A percentile compares a stretch with the other conserved stretches of the same genome.
phyloP scores from a whole-genome alignment of 2,888 invertebrate genomes.

The Drosophila anomelani region DNA sequence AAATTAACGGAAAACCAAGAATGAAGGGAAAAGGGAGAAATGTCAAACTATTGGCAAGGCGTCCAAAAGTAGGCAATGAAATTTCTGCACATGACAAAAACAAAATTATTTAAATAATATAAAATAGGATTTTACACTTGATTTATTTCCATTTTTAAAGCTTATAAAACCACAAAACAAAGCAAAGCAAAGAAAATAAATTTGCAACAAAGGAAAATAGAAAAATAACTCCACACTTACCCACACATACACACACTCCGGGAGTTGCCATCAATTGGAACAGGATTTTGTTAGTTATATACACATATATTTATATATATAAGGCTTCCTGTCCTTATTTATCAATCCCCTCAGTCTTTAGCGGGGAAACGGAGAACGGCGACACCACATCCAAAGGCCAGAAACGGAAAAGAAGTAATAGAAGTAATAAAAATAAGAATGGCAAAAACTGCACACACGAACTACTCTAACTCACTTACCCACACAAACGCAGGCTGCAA shows the following conservation, averaged over 20 bases:
- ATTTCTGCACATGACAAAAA: neutral
- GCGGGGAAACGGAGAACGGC: neutral
- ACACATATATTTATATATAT: neutral
- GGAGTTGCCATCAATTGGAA: slow-evolving; percentile 33
- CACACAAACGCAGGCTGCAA: slow-evolving; percentile 57
- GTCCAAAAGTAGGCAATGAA: neutral
- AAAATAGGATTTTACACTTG: too few relatives aligned
- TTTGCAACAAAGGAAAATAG: neutral
- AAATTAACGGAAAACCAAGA: neutral
- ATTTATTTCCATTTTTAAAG: neutral
- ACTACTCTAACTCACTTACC: slow-evolving; percentile 60
- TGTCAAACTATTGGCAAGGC: neutral
- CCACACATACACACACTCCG: slow-evolving; percentile 24
- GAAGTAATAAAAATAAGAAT: slow-evolving; percentile 6
- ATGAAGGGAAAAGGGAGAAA: neutral
- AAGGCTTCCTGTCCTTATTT: slow-evolving; percentile 1
- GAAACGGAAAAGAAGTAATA: neutral
- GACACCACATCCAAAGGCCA: neutral
- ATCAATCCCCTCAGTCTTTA: slow-evolving; percentile 12
- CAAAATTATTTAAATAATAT: neutral
- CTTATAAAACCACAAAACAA: neutral
- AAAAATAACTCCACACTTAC: slow-evolving; percentile 15
- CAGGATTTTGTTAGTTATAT: slow-evolving; percentile 16
- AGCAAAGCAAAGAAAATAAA: neutral
- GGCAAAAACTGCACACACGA: slow-evolving; percentile 5